phyloP scores from a whole-genome alignment of 2,888 invertebrate species.

The Colostygia pectinataria region DNA sequence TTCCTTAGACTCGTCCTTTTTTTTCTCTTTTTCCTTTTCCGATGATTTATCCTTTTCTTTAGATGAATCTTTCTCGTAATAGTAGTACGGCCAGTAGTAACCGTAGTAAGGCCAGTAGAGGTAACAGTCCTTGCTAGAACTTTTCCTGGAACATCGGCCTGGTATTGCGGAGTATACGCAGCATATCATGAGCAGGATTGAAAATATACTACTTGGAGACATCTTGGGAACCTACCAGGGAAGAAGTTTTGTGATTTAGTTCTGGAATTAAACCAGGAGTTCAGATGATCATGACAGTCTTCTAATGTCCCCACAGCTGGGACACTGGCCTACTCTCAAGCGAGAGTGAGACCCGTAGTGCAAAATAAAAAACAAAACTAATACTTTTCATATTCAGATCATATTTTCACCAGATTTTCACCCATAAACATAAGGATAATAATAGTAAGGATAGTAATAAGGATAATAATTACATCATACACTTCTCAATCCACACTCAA shows the following conservation, averaged over 20 bases:
- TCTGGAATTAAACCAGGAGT: too few relatives aligned
- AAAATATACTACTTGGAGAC: not conserved
- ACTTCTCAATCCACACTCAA: too few relatives aligned
- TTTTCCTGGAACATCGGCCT: not conserved
- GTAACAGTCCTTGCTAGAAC: not conserved
- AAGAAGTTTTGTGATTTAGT: too few relatives aligned
- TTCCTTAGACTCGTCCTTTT: not conserved
- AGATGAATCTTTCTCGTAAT: not conserved
- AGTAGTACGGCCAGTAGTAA: conserved; percentile 7
- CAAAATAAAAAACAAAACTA: too few relatives aligned
- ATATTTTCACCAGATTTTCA: too few relatives aligned
- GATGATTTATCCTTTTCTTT: not conserved
- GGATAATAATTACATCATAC: conserved; percentile 2
- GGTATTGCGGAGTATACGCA: not conserved
- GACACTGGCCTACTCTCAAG: too few relatives aligned
- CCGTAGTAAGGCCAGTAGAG: not conserved
- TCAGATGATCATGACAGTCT: too few relatives aligned
- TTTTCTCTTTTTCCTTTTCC: not conserved
- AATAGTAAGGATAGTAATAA: conserved; percentile 24
- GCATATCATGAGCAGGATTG: not conserved
- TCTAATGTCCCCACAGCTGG: too few relatives aligned
- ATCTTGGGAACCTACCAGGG: conserved; percentile 24
- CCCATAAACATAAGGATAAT: conserved; percentile 31
- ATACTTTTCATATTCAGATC: too few relatives aligned
- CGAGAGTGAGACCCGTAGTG: too few relatives aligned